A percentile compares a stretch with the other conserved stretches of the same genome.
phyloP scores from a whole-genome alignment of 2,113 vertebrate genomes.

The Dipodomys stephensi region DNA sequence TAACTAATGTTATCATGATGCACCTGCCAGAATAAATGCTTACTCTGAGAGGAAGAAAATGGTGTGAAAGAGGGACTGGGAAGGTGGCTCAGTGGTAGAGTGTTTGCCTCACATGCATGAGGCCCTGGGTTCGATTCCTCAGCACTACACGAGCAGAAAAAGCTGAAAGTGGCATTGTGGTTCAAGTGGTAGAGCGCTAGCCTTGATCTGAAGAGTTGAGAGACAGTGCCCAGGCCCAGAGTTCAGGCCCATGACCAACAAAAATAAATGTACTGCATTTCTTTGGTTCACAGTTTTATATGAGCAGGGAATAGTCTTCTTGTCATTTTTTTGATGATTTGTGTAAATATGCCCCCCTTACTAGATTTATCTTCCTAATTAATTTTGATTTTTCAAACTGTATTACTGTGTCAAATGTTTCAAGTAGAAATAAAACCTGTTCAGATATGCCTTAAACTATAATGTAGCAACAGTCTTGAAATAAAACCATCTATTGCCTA shows the following conservation, averaged over 20 bases:
- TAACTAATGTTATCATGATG: not conserved
- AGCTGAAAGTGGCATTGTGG: no score
- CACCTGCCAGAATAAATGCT: not conserved
- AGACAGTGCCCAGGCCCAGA: no score
- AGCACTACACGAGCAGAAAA: no score
- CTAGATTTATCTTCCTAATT: not conserved
- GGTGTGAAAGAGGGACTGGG: not conserved
- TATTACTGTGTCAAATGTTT: not conserved
- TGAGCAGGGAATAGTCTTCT: not conserved
- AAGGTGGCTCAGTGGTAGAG: no score
- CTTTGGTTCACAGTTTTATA: not conserved
- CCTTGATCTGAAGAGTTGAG: no score
- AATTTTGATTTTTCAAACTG: constrained; percentile 18
- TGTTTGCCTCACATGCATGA: no score
- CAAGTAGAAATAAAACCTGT: constrained; percentile 15
- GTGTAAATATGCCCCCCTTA: not conserved
- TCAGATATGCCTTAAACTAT: not conserved
- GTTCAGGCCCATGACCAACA: not conserved
- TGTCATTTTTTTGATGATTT: not conserved
- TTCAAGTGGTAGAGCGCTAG: no score
- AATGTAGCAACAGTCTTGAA: not conserved
- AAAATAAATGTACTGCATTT: no score
- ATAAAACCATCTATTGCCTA: not conserved
- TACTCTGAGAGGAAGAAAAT: not conserved
- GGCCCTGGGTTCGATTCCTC: no score